Conservation (phyloP, 2,888 invertebrate genomes). For the Drymonia ruficornis region DNA sequence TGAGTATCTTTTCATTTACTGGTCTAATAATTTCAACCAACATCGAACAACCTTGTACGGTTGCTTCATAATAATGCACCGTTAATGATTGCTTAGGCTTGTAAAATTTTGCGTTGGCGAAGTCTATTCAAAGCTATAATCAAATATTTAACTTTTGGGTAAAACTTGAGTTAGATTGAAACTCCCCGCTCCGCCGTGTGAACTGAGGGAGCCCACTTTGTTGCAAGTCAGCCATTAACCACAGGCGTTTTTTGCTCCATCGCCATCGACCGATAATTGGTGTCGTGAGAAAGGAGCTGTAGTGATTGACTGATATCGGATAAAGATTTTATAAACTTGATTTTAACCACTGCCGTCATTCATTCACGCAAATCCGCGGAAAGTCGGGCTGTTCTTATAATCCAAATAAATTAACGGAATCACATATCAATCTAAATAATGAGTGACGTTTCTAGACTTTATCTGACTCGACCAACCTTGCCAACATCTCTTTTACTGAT, state of each 20-base stretch:
- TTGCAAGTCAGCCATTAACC: constrained; percentile 50
- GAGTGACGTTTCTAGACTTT: background rate
- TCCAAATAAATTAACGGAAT: background rate
- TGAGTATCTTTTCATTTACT: background rate
- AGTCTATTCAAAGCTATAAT: background rate
- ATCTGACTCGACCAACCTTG: constrained; percentile 22
- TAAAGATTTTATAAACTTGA: constrained; percentile 31
- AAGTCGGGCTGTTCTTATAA: background rate
- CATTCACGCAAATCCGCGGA: background rate
- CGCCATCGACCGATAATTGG: constrained; percentile 43
- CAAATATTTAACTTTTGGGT: background rate
- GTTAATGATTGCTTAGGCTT: background rate
- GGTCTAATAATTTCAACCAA: background rate
- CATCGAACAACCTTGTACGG: background rate
- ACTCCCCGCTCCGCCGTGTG: constrained; percentile 18
- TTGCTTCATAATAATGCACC: background rate
- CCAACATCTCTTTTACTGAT: too few relatives aligned
- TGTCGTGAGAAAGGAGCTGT: constrained; percentile 48
- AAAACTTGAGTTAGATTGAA: constrained; percentile 8
- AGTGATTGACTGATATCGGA: constrained; percentile 45
- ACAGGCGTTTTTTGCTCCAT: constrained; percentile 41
- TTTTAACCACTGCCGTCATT: background rate
- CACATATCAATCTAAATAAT: background rate
- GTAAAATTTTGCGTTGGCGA: background rate
- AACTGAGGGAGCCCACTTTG: constrained; percentile 29